Percentiles rank a stretch among this genome's conserved stretches.
phyloP scores from a whole-genome alignment of 2,797 vertebrate genomes.

The Notoglanidium macrostoma region DNA sequence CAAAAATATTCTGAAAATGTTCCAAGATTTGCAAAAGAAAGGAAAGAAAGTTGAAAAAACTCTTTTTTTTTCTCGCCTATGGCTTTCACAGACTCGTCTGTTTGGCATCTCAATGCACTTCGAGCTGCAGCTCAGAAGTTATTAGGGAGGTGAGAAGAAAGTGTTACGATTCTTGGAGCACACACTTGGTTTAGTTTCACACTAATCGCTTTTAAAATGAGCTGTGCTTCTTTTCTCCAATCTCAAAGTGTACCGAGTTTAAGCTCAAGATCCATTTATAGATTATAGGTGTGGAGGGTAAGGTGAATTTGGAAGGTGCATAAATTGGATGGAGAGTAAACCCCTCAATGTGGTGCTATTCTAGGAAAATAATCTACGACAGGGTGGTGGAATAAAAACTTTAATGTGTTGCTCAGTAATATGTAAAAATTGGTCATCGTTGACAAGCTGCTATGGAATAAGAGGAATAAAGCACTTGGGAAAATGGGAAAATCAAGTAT shows the following conservation, averaged over 20 bases:
- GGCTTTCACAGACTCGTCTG: constrained; percentile 10
- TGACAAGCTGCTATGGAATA: background rate
- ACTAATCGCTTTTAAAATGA: constrained; percentile 42
- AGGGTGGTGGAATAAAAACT: background rate
- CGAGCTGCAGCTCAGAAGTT: constrained; percentile 13
- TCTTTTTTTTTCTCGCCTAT: background rate
- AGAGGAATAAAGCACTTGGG: background rate
- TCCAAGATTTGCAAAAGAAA: background rate
- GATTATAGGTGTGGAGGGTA: constrained; percentile 26
- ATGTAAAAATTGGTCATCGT: background rate
- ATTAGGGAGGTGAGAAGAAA: constrained; percentile 31
- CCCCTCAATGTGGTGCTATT: background rate
- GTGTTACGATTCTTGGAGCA: constrained; percentile 11
- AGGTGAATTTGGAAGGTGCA: constrained; percentile 3
- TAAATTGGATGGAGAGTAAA: background rate
- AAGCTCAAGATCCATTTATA: constrained; percentile 37
- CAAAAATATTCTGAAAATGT: background rate
- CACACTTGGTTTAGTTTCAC: constrained; percentile 35
- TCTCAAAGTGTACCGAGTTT: constrained; percentile 2
- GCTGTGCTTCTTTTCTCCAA: constrained; percentile 15
- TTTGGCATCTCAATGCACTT: background rate
- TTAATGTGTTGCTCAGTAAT: background rate
- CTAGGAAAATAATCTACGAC: background rate
- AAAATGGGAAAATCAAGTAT: background rate
- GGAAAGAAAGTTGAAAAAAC: background rate